Evolutionary conservation across 2,888 invertebrate species (phyloP), one percentile per base, ranked within the genome.

Genomic region (Digitonthophagus gazella): DNA sequence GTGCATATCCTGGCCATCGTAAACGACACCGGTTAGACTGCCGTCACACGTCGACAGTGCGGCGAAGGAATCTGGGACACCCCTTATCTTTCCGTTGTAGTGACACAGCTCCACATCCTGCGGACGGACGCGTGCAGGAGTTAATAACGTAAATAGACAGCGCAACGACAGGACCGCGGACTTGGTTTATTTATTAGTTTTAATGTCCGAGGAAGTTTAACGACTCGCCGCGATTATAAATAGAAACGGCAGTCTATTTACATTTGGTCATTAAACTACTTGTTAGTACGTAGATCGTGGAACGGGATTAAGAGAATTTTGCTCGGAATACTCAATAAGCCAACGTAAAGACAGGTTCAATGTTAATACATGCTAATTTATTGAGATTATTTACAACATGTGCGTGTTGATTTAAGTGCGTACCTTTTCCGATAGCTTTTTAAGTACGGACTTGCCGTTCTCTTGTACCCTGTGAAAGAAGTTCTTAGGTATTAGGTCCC

Each of bases 31-130:
- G 65, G 90, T 88, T 56, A 90, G 82, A 63, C 91, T 91, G 71
- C 84, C 83, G 66, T 86, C 83, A 80, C 96, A 96, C 2, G 95
- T 95, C 65, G 96, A 95, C 65, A 96, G 80, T 0, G 95, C 95
- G 67, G 89, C 95, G 90, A 91, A 91, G 2, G 96, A 95, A 68
- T 86, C 84, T 1, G 87, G 85, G 74, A 86, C 85, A 69, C 88
- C 90, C 72, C 91, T 85, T 67, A 96, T 87, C 72, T 85, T 87
- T 69, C 96, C 96, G 76, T 88, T 86, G 79, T 93, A 93, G 79
- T 93, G 92, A 80, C 93, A 93, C 76, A 90, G 80, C 76, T 90
- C 88, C 69, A 90, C 79, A 77, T 92, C 91, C 91, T 93, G 84
- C 68, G 76, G 11, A 44, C 11, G 28, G 11, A 11, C 28, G 28